Conservation (phyloP, 2,797 vertebrate species). For the Carduelis carduelis region DNA sequence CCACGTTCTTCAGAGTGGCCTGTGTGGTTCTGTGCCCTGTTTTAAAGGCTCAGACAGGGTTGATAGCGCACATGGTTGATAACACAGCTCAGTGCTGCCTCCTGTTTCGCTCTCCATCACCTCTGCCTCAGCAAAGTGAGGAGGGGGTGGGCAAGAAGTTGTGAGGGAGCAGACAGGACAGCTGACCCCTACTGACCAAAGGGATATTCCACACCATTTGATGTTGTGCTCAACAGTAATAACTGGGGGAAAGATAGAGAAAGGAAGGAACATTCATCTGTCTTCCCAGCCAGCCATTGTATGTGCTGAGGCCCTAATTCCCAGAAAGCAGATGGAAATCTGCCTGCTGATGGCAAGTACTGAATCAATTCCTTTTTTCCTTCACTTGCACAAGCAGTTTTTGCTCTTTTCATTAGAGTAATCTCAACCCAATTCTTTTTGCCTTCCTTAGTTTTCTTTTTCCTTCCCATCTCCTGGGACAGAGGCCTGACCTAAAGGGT, state of each 20-base stretch:
- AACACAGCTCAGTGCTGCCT: background rate
- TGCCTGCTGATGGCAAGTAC: background rate
- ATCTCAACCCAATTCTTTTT: background rate
- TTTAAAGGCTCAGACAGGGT: accelerated
- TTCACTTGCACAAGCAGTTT: background rate
- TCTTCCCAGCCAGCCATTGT: background rate
- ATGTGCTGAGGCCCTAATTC: background rate
- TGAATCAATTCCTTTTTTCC: background rate
- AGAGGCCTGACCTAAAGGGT: background rate
- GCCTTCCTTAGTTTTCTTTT: background rate
- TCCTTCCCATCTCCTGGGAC: background rate
- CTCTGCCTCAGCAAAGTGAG: background rate
- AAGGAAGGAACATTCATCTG: background rate
- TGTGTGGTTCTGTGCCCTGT: background rate
- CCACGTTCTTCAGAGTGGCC: background rate
- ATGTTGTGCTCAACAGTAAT: background rate
- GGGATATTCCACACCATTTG: too few relatives aligned
- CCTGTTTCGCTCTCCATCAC: background rate
- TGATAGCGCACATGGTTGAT: background rate
- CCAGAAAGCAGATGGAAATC: background rate
- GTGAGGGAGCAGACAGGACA: background rate
- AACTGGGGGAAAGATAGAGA: background rate
- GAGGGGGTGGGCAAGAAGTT: accelerated
- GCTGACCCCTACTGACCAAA: background rate
- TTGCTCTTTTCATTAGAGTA: background rate